phyloP scores from a whole-genome alignment of 1,140 invertebrate genomes.

The Drusus annulatus region DNA sequence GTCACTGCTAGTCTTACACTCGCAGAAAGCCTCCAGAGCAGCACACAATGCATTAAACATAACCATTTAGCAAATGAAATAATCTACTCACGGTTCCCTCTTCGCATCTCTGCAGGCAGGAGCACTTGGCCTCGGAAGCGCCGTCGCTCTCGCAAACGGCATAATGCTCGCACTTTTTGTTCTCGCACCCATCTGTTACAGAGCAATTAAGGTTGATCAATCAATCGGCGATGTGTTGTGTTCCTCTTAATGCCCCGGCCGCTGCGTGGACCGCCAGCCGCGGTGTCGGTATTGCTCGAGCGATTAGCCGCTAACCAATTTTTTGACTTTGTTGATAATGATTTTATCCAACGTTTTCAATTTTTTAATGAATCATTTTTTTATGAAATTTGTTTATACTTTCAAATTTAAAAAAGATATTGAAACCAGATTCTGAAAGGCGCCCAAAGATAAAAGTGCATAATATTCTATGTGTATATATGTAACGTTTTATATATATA shows the following conservation, averaged over 20 bases:
- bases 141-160: conserved; percentile 85
- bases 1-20: no score
- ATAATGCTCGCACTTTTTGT: conserved; percentile 89
- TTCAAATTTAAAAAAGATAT: no score
- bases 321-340: conserved; percentile 12
- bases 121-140: conserved; percentile 82
- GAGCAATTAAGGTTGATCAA: conserved; percentile 37
- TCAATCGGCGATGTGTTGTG: conserved; percentile 30
- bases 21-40: no score
- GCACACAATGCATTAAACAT: no score
- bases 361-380: no score
- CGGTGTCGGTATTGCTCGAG: conserved; percentile 1
- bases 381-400: no score
- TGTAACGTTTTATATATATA: no score
- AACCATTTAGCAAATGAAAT: no score
- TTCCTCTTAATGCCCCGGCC: conserved; percentile 18
- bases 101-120: conserved; percentile 84
- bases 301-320: conserved; percentile 20
- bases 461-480: no score
- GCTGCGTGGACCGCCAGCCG: neutral
- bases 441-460: no score
- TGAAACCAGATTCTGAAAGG: no score
- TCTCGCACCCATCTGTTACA: conserved; percentile 87
- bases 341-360: no score
- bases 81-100: conserved; percentile 75